A percentile compares a stretch with the other conserved stretches of the same genome.
These are phyloP conservation scores for Morus bassanus DNA, from an alignment of 2,797 vertebrate species.

Conservation along the genomic window DNA sequence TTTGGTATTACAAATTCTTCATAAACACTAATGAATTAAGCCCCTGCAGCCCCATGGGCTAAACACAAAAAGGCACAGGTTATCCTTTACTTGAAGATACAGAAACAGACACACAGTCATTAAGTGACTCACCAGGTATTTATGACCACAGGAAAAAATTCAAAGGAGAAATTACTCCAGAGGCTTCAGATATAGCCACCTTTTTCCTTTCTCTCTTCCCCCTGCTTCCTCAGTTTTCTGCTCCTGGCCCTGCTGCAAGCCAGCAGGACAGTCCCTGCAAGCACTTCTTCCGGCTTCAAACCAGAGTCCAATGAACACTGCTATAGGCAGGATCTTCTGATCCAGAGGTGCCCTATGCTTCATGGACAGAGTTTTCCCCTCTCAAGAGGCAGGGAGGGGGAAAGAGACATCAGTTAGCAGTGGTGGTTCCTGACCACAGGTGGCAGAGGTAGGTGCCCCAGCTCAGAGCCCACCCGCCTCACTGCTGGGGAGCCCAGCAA, in stretches of 20 bases:
- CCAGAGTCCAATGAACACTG: background rate
- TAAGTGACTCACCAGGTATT: slow-evolving; percentile 29
- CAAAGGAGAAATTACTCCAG: background rate
- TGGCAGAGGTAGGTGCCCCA: background rate
- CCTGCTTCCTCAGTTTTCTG: background rate
- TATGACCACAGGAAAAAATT: slow-evolving; percentile 1
- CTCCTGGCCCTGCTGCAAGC: background rate
- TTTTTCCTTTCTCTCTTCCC: background rate
- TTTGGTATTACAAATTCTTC: background rate
- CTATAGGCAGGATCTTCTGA: background rate
- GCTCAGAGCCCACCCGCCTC: background rate
- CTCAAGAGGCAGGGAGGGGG: background rate
- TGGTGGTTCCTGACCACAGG: background rate
- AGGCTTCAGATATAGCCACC: background rate
- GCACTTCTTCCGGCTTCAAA: background rate
- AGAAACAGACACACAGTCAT: background rate
- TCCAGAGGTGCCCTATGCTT: background rate
- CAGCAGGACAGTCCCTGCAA: background rate
- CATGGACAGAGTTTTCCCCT: background rate
- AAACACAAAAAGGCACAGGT: background rate
- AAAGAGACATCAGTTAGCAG: background rate
- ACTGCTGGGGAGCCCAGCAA: background rate
- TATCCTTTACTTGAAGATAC: background rate
- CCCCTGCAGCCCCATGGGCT: background rate
- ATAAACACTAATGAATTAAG: background rate